Conservation (phyloP, 1,140 invertebrate genomes). For the Aphelenchoides besseyi region DNA sequence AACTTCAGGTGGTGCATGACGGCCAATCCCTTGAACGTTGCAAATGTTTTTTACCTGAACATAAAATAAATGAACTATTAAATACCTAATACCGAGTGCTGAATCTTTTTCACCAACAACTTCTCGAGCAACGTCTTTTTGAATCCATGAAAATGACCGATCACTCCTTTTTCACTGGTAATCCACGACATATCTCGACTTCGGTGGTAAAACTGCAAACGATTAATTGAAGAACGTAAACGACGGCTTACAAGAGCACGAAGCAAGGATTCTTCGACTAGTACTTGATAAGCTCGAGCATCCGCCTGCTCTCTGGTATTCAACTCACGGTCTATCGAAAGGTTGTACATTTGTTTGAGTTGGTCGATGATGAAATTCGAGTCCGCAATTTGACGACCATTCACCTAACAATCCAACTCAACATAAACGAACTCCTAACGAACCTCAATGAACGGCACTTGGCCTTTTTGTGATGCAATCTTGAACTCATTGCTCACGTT, state of each 20-base stretch:
- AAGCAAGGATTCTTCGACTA: not conserved
- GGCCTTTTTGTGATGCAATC: not conserved
- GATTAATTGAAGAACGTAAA: not conserved
- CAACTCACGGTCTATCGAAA: constrained; percentile 13
- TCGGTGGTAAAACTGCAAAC: constrained; percentile 33
- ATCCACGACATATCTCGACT: constrained; percentile 24
- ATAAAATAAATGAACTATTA: not conserved
- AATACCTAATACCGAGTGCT: not conserved
- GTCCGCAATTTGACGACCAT: constrained; percentile 48
- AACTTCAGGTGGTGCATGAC: constrained; percentile 83
- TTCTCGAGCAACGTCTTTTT: constrained; percentile 34
- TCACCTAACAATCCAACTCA: constrained; percentile 16
- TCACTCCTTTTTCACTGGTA: constrained; percentile 26
- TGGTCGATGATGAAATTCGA: constrained; percentile 44
- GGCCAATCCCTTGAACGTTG: constrained; percentile 73
- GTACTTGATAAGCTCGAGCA: not conserved
- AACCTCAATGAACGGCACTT: constrained; percentile 43
- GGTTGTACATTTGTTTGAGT: constrained; percentile 40
- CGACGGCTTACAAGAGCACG: not conserved
- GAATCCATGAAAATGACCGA: constrained; percentile 27
- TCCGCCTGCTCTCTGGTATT: not conserved
- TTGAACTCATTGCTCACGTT: constrained; percentile 11
- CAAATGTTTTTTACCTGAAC: constrained; percentile 31
- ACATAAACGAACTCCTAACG: not conserved
- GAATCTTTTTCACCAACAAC: constrained; percentile 23